phyloP scores from a whole-genome alignment of 2,113 vertebrate genomes.

The Macrotus californicus region DNA sequence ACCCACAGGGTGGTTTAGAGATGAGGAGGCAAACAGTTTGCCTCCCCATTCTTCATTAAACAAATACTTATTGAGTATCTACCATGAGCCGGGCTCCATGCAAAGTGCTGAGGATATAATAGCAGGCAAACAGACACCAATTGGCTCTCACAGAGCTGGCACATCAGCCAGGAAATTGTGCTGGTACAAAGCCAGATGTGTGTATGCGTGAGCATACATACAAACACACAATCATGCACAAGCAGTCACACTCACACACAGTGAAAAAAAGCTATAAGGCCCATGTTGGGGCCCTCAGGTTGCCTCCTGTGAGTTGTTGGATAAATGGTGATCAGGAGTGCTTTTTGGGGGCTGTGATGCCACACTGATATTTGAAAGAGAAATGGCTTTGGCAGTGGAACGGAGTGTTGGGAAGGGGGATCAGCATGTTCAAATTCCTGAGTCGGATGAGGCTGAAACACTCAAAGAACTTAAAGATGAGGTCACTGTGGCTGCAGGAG shows the following conservation, averaged over 20 bases:
- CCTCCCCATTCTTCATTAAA: not conserved
- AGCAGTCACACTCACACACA: not conserved
- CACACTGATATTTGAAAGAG: not conserved
- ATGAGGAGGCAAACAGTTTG: not conserved
- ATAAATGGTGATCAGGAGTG: not conserved
- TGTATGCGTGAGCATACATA: not conserved
- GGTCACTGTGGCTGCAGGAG: not conserved
- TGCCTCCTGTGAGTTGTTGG: not conserved
- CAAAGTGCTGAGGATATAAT: not conserved
- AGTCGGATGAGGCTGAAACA: not conserved
- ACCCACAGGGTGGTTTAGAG: not conserved
- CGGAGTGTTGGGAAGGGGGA: not conserved
- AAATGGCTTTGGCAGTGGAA: not conserved
- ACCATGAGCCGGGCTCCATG: not conserved
- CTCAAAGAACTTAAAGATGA: not conserved
- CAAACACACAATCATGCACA: not conserved
- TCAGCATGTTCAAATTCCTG: not conserved
- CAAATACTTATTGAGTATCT: not conserved
- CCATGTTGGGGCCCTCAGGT: no score
- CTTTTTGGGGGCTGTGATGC: not conserved
- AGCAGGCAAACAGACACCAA: not conserved
- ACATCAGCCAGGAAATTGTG: rapidly evolving
- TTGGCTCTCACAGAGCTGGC: not conserved
- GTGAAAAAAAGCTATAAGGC: not conserved
- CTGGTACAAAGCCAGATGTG: not conserved